Base-by-base conservation (phyloP, 2,113 vertebrate genomes). In the Burhinus bistriatus region DNA sequence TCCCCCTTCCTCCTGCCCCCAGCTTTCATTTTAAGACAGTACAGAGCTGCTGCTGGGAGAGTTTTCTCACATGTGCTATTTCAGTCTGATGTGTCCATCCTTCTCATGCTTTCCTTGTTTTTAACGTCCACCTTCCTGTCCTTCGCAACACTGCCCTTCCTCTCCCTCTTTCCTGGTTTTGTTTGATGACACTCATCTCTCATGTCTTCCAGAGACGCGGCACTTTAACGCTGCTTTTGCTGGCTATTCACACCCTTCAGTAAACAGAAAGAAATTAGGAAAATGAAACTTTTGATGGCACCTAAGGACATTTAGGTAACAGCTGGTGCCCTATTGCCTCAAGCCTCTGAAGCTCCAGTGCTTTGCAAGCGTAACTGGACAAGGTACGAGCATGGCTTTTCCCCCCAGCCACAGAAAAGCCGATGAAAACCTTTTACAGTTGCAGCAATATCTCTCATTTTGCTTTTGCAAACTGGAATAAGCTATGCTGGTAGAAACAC, bases 161-260 rank as follows among this genome's bases (percentile, higher is more conserved):
- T 95, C 91, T 95, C 78, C 81, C 84, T 93, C 91, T 85, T 94
- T 86, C 91, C 95, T 95, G 95, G 89, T 64, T 95, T 94, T 97
- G 83, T 94, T 73, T 92, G 91, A 64, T 54, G 62, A 32, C 38
- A 89, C 77, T 49, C 87, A 73, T 73, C 87, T 57, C 87, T 83
- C 87, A 4, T 42, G 34, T 77, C 91, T 92, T 95, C 58, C 73
- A 78, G 68, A 9, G 83, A 32, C 7, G 1, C 44, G 34, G 45
- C 3, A 13, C 64, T 83, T 76, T 5, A 87, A 45, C 38, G 3
- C 55, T 75, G 45, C 73, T 59, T 16, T 38, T 71, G 61, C 29
- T 82, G 62, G 26, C 11, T 34, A 9, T 72, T 61, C 79, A 40
- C 52, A 29, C 14, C 32, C 75, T 20, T 16, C 15, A 1, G 6